Evolutionary conservation across 2,888 invertebrate species (phyloP), one percentile per base, ranked within the genome.

Genomic region (Amiota communis): DNA sequence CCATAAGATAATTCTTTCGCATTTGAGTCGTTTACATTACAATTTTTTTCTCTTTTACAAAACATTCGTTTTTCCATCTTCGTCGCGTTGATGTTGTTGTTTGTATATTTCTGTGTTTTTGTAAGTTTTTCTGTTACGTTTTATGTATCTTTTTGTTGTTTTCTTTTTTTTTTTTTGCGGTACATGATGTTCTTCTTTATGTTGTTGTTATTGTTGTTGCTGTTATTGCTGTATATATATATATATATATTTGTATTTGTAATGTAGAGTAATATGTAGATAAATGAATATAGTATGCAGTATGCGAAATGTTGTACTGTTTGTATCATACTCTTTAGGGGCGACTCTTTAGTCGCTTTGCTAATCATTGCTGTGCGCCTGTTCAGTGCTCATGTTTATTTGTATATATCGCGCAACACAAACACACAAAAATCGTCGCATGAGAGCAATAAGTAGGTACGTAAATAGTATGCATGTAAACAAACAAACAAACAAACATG

Each of bases 381-480:
- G 84, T 80, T 86, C 78, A 75, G 74, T 75, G 79, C 81, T 83
- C 84, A 85, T 86, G 86, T 84, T 83, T 84, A 83, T 84, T 85
- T 86, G 83, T 86, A 84, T 85, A 84, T 85, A 85, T 84, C 82
- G 84, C 80, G 82, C 83, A 81, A 85, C 81, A 83, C 87, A 86
- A 81, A 81, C 82, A 80, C 83, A 83, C 80, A 75, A 77, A 76
- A 74, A 74, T 65, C 64, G 48, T 15, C 65, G 65, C 47, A 47
- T 46, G 59, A 48, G 20, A 48, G 65, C 47, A 65, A 17, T 15
- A 47, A 13, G 13, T 36, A 63, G 2, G 12, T 2, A 20, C 2
- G 4, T 6, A 13, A n/a, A 51, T 6, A n/a, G n/a, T 51, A 51
- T 20, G 11, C 59, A 17, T 3, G 23, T 23, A 1, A 20, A 61